Conservation (phyloP, 2,113 vertebrate genomes). For the Oncorhynchus nerka region DNA sequence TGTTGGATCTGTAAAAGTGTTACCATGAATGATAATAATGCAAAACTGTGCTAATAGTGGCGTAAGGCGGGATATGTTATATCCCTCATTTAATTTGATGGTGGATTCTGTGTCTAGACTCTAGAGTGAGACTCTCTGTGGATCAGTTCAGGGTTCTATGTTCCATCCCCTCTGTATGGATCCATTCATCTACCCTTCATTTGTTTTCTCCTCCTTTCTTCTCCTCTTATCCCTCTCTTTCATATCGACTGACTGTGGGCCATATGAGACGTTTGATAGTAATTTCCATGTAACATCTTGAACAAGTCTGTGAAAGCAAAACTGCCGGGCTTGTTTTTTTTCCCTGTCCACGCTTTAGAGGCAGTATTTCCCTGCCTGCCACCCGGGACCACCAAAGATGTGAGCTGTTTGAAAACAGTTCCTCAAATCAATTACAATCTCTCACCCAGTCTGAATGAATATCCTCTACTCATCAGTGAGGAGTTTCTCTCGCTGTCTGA, state of each 20-base stretch:
- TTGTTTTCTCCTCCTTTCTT: conserved; percentile 8
- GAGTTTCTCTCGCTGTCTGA: conserved; percentile 25
- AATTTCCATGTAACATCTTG: conserved; percentile 61
- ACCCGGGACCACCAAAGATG: conserved; percentile 65
- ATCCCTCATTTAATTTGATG: too few relatives aligned
- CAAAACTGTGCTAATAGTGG: background rate
- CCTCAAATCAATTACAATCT: conserved; percentile 53
- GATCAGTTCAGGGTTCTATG: too few relatives aligned
- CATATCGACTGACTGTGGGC: conserved; percentile 24
- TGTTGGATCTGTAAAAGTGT: background rate
- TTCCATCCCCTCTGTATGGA: too few relatives aligned
- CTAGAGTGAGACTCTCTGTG: background rate
- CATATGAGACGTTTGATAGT: conserved; percentile 36
- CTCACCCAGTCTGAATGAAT: conserved; percentile 1
- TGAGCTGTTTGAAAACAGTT: conserved; percentile 19
- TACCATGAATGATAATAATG: background rate
- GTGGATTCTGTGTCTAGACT: background rate
- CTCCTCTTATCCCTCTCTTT: conserved; percentile 10
- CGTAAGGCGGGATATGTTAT: background rate
- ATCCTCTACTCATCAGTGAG: conserved; percentile 17
- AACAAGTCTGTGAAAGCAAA: conserved; percentile 42
- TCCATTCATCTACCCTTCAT: background rate
- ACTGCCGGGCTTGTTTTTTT: conserved; percentile 14
- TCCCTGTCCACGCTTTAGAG: conserved; percentile 27
- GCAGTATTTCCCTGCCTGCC: background rate